phyloP scores from a whole-genome alignment of 2,797 vertebrate species.

The Kryptolebias ocellatus region DNA sequence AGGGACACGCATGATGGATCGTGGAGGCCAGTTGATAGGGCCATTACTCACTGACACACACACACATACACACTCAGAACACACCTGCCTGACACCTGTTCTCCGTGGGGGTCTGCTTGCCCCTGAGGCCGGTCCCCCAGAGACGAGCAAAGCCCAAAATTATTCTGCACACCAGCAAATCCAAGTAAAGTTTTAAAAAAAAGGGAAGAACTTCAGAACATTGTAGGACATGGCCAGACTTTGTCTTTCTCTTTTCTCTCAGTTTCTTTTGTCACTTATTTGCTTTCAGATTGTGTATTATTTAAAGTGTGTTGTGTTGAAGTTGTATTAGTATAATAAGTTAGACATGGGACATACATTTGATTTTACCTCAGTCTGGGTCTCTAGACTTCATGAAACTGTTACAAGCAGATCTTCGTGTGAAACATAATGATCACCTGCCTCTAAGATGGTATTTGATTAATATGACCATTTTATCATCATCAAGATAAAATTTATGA shows the following conservation, averaged over 20 bases:
- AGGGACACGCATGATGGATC: constrained; percentile 93
- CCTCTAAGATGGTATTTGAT: too few relatives aligned
- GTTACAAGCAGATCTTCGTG: too few relatives aligned
- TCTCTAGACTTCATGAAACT: too few relatives aligned
- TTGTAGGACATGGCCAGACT: constrained; percentile 61
- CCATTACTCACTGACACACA: constrained; percentile 98
- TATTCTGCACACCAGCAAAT: constrained; percentile 81
- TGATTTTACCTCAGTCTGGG: too few relatives aligned
- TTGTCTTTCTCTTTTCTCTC: constrained; percentile 10
- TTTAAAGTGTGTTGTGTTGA: too few relatives aligned
- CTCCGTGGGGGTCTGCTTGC: constrained; percentile 84
- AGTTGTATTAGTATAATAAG: too few relatives aligned
- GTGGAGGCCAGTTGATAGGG: constrained; percentile 92
- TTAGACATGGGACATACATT: too few relatives aligned
- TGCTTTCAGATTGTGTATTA: too few relatives aligned
- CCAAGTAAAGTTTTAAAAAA: constrained; percentile 52
- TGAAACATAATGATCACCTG: too few relatives aligned
- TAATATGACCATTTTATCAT: too few relatives aligned
- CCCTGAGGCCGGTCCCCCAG: constrained; percentile 81
- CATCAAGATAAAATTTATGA: too few relatives aligned
- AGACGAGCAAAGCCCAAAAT: constrained; percentile 76
- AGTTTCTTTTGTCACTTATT: constrained; percentile 13
- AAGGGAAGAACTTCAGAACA: constrained; percentile 59
- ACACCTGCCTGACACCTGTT: constrained; percentile 90
- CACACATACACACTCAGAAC: constrained; percentile 76